phyloP scores from a whole-genome alignment of 1,140 invertebrate genomes.

The Asbolus verrucosus region DNA sequence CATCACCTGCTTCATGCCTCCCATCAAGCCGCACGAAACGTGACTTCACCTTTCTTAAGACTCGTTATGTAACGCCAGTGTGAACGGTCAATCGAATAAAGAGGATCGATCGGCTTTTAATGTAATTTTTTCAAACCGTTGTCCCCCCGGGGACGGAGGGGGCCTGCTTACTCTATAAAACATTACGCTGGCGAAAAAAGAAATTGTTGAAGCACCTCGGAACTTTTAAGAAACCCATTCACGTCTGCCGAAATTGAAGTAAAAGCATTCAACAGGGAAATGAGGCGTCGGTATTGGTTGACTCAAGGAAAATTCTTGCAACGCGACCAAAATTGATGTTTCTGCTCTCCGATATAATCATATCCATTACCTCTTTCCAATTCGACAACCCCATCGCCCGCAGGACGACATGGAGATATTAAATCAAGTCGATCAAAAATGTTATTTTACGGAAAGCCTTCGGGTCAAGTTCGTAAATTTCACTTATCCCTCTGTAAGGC shows the following conservation, averaged over 20 bases:
- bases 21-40: too few species aligned
- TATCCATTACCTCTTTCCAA: slow-evolving; percentile 14
- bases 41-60: too few species aligned
- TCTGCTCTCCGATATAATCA: slow-evolving; percentile 31
- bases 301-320: slow-evolving; percentile 32
- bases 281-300: slow-evolving; percentile 27
- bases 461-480: background rate
- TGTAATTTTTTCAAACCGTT: too few species aligned
- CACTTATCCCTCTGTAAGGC: slow-evolving; percentile 3
- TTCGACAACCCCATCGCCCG: background rate
- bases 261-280: slow-evolving; percentile 40
- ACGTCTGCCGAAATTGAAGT: slow-evolving; percentile 20
- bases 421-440: slow-evolving; percentile 24
- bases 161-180: slow-evolving; percentile 5
- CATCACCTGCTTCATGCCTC: too few species aligned
- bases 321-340: slow-evolving; percentile 30
- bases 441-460: slow-evolving; percentile 12
- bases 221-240: slow-evolving; percentile 23
- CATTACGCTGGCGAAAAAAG: background rate
- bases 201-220: background rate
- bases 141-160: background rate
- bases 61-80: too few species aligned
- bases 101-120: slow-evolving; percentile 19
- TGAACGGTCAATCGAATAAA: too few species aligned
- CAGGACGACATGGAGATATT: slow-evolving; percentile 32